Conservation (phyloP, 2,888 invertebrate genomes). For the Syrphus vitripennis region DNA sequence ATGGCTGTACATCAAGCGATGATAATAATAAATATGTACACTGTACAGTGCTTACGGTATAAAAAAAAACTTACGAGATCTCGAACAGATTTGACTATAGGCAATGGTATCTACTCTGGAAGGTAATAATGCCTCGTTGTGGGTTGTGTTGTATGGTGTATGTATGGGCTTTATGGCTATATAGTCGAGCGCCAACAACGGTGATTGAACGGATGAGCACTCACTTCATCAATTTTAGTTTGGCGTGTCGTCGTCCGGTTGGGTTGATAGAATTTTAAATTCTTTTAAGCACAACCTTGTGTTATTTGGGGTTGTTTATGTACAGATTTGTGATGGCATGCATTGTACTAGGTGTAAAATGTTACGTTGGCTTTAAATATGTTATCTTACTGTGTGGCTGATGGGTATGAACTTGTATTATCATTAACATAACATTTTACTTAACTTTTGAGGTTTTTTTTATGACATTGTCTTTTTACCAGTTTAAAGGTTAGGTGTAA, state of each 20-base stretch:
- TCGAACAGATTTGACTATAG: slow-evolving; percentile 53
- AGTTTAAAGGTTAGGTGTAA: no score
- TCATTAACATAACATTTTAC: no score
- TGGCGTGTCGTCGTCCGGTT: slow-evolving; percentile 4
- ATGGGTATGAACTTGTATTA: not conserved
- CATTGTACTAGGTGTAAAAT: not conserved
- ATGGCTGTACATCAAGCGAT: slow-evolving; percentile 27
- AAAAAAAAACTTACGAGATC: slow-evolving; percentile 56
- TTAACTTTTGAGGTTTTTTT: no score
- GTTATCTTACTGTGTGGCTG: not conserved
- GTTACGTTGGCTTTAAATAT: not conserved
- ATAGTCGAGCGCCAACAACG: not conserved
- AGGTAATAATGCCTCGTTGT: slow-evolving; percentile 14
- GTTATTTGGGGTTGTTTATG: slow-evolving; percentile 34
- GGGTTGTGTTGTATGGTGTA: slow-evolving; percentile 9
- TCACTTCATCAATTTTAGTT: slow-evolving; percentile 14
- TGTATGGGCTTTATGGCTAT: slow-evolving; percentile 1
- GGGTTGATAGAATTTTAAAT: slow-evolving; percentile 65
- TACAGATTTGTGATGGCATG: not conserved
- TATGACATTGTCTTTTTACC: not conserved
- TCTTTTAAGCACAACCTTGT: slow-evolving; percentile 50
- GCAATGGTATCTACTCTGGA: no score
- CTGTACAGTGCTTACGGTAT: no score
- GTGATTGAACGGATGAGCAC: slow-evolving; percentile 25
- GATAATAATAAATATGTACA: slow-evolving; percentile 37